These are phyloP conservation scores for Lycocerus yunnanus DNA, from an alignment of 2,888 invertebrate species.

Conservation along the genomic window DNA sequence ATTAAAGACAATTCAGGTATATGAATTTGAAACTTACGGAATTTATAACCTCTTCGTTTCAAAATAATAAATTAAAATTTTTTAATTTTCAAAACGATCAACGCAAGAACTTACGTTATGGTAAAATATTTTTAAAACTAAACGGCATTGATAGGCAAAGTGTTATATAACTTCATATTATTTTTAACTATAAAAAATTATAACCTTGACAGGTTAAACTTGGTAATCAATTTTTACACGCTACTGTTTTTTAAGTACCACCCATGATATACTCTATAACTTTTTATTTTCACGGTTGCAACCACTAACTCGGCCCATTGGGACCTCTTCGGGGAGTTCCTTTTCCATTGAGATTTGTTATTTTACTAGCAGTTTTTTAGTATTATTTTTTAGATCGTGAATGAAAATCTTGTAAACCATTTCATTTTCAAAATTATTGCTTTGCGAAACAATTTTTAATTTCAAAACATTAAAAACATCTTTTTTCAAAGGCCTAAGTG, in stretches of 20 bases:
- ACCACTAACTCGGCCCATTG: background rate
- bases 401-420: background rate
- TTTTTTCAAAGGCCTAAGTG: background rate
- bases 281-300: background rate
- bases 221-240: background rate
- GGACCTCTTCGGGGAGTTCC: too few relatives aligned
- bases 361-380: background rate
- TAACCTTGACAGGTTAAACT: background rate
- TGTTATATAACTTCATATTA: background rate
- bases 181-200: background rate
- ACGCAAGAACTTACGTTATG: background rate
- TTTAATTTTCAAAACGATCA: background rate
- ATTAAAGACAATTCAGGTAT: background rate
- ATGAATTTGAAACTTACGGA: background rate
- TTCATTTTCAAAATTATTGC: background rate
- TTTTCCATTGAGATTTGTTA: background rate
- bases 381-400: background rate
- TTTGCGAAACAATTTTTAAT: background rate
- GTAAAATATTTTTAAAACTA: background rate
- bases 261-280: too few relatives aligned
- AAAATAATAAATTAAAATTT: background rate
- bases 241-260: background rate
- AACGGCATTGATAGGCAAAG: background rate
- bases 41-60: background rate
- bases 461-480: background rate